Percentiles rank a stretch among this genome's conserved stretches.
Conservation (phyloP, 92 coral and sea anemone species). For the Porites cylindrica region DNA sequence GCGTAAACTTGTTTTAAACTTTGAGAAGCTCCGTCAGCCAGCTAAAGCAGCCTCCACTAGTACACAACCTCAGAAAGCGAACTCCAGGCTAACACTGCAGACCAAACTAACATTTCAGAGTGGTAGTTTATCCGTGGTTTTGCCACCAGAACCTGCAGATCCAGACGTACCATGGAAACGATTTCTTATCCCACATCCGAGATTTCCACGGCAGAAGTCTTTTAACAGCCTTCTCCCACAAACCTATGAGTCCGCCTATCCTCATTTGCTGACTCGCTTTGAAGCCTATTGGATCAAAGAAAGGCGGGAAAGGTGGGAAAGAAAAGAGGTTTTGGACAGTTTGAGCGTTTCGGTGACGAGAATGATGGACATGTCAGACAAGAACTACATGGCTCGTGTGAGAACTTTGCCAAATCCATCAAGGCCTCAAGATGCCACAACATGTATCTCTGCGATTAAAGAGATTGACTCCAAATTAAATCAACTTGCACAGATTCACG, state of each 20-base stretch:
- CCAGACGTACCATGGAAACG: constrained; percentile 38
- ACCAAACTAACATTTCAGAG: constrained; percentile 19
- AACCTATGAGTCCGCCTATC: constrained; percentile 22
- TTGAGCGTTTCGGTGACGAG: constrained; percentile 24
- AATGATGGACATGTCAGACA: constrained; percentile 26
- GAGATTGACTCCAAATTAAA: background rate
- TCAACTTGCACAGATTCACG: background rate
- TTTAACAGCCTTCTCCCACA: constrained; percentile 35
- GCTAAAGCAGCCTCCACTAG: too few species aligned
- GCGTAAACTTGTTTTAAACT: too few species aligned
- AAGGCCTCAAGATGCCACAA: constrained; percentile 18
- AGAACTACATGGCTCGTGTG: constrained; percentile 19
- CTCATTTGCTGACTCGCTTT: constrained; percentile 21
- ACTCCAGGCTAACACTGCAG: too few species aligned
- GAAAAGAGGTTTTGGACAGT: constrained; percentile 20
- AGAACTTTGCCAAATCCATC: constrained; percentile 18
- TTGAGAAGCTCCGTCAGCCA: too few species aligned
- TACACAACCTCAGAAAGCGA: too few species aligned
- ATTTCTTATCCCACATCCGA: constrained; percentile 34
- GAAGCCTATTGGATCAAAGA: constrained; percentile 44
- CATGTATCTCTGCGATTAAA: constrained; percentile 31
- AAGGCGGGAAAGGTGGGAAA: constrained; percentile 32
- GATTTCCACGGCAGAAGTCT: constrained; percentile 25
- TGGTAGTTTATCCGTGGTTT: constrained; percentile 6
- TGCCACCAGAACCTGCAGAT: constrained; percentile 9